phyloP scores from a whole-genome alignment of 2,113 vertebrate genomes.

The Motacilla alba region DNA sequence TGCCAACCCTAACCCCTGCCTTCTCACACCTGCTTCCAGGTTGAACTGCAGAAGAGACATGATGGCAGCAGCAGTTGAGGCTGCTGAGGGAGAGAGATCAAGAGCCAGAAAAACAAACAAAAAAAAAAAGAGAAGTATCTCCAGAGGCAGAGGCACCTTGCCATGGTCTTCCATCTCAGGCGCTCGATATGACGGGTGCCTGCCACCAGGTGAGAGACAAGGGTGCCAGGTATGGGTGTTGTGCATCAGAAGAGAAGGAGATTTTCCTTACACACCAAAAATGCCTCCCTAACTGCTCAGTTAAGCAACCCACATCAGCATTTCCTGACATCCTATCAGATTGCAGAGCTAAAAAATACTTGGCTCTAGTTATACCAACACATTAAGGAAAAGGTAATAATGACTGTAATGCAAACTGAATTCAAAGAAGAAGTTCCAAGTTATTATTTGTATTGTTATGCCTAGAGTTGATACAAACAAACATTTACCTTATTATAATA shows the following conservation, averaged over 20 bases:
- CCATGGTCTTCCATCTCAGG: not conserved
- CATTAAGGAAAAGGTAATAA: slow-evolving; percentile 46
- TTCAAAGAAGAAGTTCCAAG: slow-evolving; percentile 54
- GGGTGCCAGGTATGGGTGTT: not conserved
- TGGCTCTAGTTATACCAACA: not conserved
- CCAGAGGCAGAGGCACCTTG: rapidly evolving
- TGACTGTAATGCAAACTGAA: slow-evolving; percentile 55
- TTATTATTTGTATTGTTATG: slow-evolving; percentile 59
- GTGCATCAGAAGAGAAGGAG: slow-evolving; percentile 2
- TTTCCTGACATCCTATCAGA: slow-evolving; percentile 45
- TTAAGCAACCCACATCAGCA: slow-evolving; percentile 39
- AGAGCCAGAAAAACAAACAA: not conserved
- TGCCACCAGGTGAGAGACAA: not conserved
- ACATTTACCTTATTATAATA: slow-evolving; percentile 62
- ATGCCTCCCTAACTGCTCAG: slow-evolving; percentile 28
- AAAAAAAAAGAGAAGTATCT: not conserved
- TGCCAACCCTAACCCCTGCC: not conserved
- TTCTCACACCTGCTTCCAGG: not conserved
- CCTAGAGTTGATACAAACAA: slow-evolving; percentile 51
- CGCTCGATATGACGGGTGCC: not conserved
- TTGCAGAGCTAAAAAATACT: not conserved
- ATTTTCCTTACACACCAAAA: slow-evolving; percentile 28
- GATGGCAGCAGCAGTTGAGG: not conserved
- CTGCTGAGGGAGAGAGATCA: not conserved
- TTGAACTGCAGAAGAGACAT: not conserved